These are phyloP conservation scores for Tetropium fuscum DNA, from an alignment of 2,888 invertebrate genomes.

Conservation along the genomic window DNA sequence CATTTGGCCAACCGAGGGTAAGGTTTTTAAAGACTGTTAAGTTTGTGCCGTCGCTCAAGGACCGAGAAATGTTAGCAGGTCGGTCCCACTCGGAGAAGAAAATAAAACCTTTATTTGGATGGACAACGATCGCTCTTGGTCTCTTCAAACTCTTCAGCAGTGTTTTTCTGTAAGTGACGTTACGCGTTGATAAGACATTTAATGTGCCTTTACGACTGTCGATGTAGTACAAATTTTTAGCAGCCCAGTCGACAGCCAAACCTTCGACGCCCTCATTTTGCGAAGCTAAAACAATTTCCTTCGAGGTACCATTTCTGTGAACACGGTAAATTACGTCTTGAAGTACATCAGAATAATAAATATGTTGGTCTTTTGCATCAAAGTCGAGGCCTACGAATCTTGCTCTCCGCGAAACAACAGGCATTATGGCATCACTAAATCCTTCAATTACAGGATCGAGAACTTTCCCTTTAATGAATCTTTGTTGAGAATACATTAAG, in stretches of 20 bases:
- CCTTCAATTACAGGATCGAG: slow-evolving; percentile 89
- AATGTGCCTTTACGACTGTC: slow-evolving; percentile 94
- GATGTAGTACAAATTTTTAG: slow-evolving; percentile 95
- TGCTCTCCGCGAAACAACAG: slow-evolving; percentile 91
- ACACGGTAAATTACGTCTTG: slow-evolving; percentile 94
- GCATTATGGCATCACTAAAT: slow-evolving; percentile 95
- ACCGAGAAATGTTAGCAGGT: slow-evolving; percentile 95
- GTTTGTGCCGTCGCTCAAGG: slow-evolving; percentile 90
- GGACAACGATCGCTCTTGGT: slow-evolving; percentile 95
- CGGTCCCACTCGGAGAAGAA: slow-evolving; percentile 98
- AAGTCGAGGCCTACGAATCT: slow-evolving; percentile 96
- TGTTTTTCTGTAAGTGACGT: slow-evolving; percentile 86
- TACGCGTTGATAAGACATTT: slow-evolving; percentile 90
- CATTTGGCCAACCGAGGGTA: slow-evolving; percentile 97
- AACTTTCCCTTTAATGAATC: slow-evolving; percentile 93
- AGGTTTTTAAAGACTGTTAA: slow-evolving; percentile 90
- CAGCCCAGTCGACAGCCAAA: slow-evolving; percentile 94
- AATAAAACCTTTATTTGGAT: slow-evolving; percentile 93
- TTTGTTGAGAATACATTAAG: slow-evolving; percentile 93
- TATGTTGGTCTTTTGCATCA: slow-evolving; percentile 89
- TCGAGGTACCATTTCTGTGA: slow-evolving; percentile 81
- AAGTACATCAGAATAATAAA: slow-evolving; percentile 97
- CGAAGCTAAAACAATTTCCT: slow-evolving; percentile 92
- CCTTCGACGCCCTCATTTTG: slow-evolving; percentile 98
- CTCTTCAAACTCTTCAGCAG: slow-evolving; percentile 89